Conservation (phyloP, 2,888 invertebrate species). For the Stictocephala bisonia region DNA sequence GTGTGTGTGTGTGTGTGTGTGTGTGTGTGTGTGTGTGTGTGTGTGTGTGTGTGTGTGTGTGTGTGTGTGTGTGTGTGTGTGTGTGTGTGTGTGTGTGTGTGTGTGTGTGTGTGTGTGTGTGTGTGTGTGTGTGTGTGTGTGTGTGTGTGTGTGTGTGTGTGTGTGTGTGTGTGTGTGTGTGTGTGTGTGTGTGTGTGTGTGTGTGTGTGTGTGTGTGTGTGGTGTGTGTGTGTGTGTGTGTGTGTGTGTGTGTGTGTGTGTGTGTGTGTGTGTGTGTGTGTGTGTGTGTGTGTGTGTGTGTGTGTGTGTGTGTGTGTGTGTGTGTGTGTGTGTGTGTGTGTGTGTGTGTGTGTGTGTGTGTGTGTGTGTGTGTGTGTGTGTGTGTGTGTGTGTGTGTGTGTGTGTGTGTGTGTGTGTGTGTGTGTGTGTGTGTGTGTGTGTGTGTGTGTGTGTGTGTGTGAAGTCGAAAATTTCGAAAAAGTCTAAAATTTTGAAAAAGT, state of each 20-base stretch:
- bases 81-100: conserved; percentile 19
- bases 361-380: conserved; percentile 13
- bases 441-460: conserved; percentile 13
- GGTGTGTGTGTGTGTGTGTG: conserved; percentile 13
- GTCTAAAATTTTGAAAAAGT: no score
- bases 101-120: conserved; percentile 10
- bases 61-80: conserved; percentile 19
- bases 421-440: conserved; percentile 13
- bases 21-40: conserved; percentile 19
- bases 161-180: conserved; percentile 13
- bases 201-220: conserved; percentile 13
- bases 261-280: conserved; percentile 13
- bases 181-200: conserved; percentile 13
- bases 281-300: conserved; percentile 13
- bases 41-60: conserved; percentile 19
- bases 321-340: conserved; percentile 13
- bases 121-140: conserved; percentile 13
- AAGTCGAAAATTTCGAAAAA: no score
- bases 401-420: conserved; percentile 13
- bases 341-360: conserved; percentile 13
- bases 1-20: conserved; percentile 15
- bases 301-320: conserved; percentile 13
- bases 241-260: conserved; percentile 13
- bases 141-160: conserved; percentile 13
- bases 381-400: conserved; percentile 13